A percentile compares a stretch with the other conserved stretches of the same genome.
phyloP scores from a whole-genome alignment of 2,797 vertebrate species.

The Enteromius trimaculatus region DNA sequence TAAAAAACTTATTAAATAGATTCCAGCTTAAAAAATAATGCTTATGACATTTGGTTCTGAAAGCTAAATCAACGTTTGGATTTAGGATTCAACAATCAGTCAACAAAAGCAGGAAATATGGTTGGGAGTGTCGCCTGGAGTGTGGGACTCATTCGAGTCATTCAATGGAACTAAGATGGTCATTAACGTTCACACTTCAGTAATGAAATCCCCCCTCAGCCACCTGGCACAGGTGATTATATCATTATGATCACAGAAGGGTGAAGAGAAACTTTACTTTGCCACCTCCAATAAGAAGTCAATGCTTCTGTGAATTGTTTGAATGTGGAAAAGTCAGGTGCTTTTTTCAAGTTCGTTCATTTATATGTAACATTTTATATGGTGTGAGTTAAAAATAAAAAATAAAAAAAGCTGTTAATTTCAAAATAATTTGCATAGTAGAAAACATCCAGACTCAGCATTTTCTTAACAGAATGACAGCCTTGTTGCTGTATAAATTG shows the following conservation, averaged over 20 bases:
- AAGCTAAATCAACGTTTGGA: background rate
- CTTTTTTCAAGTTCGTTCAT: background rate
- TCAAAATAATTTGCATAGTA: background rate
- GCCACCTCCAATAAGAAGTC: slow-evolving; percentile 3
- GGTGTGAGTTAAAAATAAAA: background rate
- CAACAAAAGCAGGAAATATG: slow-evolving; percentile 9
- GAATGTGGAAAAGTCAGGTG: background rate
- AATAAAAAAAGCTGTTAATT: background rate
- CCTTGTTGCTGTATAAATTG: background rate
- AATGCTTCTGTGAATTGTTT: background rate
- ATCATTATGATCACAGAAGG: slow-evolving; percentile 19
- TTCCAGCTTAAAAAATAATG: background rate
- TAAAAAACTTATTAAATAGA: slow-evolving; percentile 22
- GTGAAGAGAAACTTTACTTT: slow-evolving; percentile 1
- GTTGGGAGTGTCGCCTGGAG: slow-evolving; percentile 6
- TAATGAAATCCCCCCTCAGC: slow-evolving; percentile 38
- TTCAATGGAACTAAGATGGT: slow-evolving; percentile 45
- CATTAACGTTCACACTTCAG: slow-evolving; percentile 45
- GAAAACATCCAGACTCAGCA: slow-evolving; percentile 15
- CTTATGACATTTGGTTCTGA: background rate
- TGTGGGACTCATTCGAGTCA: background rate
- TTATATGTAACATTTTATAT: background rate
- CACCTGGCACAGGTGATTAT: slow-evolving; percentile 40
- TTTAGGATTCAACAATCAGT: slow-evolving; percentile 8
- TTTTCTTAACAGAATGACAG: background rate